A percentile compares a stretch with the other conserved stretches of the same genome.
These are phyloP conservation scores for Lophotriccus pileatus DNA, from an alignment of 2,797 vertebrate genomes.

Conservation along the genomic window DNA sequence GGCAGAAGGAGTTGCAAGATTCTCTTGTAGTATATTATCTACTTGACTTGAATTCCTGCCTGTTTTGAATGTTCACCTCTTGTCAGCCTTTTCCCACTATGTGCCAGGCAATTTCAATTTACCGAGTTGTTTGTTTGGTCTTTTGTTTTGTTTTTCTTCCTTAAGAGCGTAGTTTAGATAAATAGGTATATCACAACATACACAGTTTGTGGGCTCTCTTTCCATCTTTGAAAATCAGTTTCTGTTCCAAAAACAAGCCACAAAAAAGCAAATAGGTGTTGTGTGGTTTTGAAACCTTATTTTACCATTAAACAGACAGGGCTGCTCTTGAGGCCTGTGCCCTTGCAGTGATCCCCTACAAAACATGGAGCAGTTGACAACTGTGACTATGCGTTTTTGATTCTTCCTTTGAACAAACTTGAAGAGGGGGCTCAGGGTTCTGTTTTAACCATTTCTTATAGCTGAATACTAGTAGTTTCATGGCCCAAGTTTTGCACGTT, in stretches of 20 bases:
- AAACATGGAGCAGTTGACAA: background rate
- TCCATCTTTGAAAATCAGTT: background rate
- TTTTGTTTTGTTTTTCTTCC: background rate
- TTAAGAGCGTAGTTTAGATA: background rate
- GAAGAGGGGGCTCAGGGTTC: background rate
- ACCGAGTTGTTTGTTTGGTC: background rate
- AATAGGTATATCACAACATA: background rate
- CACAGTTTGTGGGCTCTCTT: background rate
- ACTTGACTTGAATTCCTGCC: background rate
- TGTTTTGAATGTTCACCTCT: background rate
- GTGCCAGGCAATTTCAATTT: background rate
- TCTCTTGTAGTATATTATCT: background rate
- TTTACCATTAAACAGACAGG: background rate
- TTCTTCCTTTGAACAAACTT: background rate
- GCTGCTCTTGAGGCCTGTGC: background rate
- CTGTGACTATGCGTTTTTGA: background rate
- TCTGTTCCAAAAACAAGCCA: background rate
- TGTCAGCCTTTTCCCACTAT: background rate
- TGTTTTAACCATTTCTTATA: background rate
- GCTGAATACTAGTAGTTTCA: background rate
- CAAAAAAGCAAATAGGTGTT: background rate
- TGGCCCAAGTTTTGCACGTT: background rate
- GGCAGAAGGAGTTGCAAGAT: background rate
- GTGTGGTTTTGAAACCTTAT: background rate
- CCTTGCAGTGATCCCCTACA: background rate